Evolutionary conservation across 2,888 invertebrate species (phyloP).

Genomic region (Maniola hyperantus): DNA sequence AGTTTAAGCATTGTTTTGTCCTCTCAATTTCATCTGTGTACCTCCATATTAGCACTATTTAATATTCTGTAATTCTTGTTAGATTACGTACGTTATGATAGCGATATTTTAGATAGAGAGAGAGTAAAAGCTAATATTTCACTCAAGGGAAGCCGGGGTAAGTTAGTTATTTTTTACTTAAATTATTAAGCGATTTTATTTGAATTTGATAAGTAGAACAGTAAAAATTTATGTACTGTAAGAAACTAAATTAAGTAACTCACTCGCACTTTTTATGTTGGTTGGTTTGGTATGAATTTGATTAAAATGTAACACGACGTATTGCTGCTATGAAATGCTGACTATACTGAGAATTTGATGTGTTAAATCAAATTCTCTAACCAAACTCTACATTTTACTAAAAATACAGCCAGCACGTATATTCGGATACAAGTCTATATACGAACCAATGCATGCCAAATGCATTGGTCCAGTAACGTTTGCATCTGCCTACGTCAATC

Average conservation of each 20-base stretch:
- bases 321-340: not conserved
- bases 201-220: no score
- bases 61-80: no score
- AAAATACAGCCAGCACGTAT: constrained; percentile 4
- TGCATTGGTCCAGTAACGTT: constrained; percentile 12
- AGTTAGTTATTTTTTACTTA: no score
- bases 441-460: constrained; percentile 13
- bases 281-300: not conserved
- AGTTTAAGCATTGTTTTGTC: no score
- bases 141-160: not conserved
- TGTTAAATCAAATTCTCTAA: constrained; percentile 2
- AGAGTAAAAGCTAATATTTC: not conserved
- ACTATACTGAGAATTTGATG: not conserved
- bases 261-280: no score
- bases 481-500: constrained; percentile 10
- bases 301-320: not conserved
- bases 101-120: no score
- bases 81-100: no score
- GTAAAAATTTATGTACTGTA: no score
- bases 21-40: no score
- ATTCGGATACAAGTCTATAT: constrained; percentile 1
- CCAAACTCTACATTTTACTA: not conserved
- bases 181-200: no score
- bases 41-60: no score
- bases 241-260: not conserved